Evolutionary conservation across 2,113 vertebrate species (phyloP).

Genomic region (Platanista minor): DNA sequence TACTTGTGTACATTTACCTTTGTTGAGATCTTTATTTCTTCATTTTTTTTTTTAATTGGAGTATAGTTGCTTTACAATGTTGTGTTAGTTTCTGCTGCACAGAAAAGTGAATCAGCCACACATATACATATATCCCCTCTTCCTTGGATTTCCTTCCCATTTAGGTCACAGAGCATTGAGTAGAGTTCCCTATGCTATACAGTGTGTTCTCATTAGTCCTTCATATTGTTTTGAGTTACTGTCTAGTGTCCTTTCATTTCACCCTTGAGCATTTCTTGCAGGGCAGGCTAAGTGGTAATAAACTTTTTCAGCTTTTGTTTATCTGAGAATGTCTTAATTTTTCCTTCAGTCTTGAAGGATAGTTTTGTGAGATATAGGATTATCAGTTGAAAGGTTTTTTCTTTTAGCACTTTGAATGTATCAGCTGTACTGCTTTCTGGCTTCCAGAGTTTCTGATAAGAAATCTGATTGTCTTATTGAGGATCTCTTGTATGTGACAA

Average conservation of each 20-base stretch:
- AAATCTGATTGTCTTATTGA: not conserved
- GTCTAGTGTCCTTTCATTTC: not conserved
- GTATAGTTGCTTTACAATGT: no score
- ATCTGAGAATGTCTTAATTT: not conserved
- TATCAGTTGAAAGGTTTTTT: not conserved
- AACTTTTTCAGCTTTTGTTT: not conserved
- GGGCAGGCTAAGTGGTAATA: not conserved
- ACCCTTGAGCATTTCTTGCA: not conserved
- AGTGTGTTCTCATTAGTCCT: not conserved
- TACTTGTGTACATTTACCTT: not conserved
- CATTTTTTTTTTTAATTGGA: no score
- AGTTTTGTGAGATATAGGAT: not conserved
- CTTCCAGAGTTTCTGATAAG: not conserved
- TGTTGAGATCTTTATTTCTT: not conserved
- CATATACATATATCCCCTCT: no score
- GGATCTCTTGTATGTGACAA: not conserved
- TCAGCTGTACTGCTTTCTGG: not conserved
- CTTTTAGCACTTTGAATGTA: not conserved
- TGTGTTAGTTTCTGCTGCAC: no score
- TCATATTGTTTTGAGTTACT: not conserved
- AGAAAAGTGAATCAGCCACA: no score
- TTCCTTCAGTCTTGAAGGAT: not conserved
- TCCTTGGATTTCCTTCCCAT: no score
- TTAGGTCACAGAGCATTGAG: no score
- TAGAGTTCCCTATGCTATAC: no score